These are phyloP conservation scores for Drosophila parvula DNA, from an alignment of 1,140 invertebrate species.

Conservation along the genomic window DNA sequence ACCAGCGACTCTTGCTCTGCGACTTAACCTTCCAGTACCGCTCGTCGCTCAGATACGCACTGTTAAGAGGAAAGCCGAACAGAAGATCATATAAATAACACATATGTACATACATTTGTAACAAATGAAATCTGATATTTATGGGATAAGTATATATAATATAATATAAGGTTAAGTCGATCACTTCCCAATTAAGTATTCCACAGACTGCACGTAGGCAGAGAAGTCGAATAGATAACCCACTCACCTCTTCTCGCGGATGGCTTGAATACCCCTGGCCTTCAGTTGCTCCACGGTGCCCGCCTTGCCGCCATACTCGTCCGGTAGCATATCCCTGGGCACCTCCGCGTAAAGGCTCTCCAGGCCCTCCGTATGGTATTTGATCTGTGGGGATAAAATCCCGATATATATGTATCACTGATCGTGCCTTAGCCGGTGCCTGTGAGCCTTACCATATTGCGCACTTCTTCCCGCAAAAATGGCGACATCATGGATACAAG, in stretches of 20 bases:
- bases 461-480: slow-evolving; percentile 87
- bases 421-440: too few species aligned
- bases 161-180: too few species aligned
- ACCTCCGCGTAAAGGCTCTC: slow-evolving; percentile 86
- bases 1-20: slow-evolving; percentile 67
- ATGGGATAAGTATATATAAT: too few species aligned
- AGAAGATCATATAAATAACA: too few species aligned
- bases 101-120: too few species aligned
- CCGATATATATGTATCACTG: background rate
- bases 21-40: slow-evolving; percentile 60
- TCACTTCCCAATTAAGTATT: background rate
- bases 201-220: too few species aligned
- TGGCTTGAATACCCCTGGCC: slow-evolving; percentile 84
- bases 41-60: slow-evolving; percentile 69
- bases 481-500: slow-evolving; percentile 87
- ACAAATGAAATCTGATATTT: too few species aligned
- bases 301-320: slow-evolving; percentile 87
- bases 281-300: slow-evolving; percentile 86
- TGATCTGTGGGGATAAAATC: slow-evolving; percentile 78
- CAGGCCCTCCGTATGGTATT: slow-evolving; percentile 87
- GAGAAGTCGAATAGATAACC: too few species aligned
- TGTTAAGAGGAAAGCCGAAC: slow-evolving; percentile 12
- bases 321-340: slow-evolving; percentile 86
- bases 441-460: slow-evolving; percentile 58
- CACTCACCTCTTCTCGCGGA: slow-evolving; percentile 68